Conservation (phyloP, 1,140 invertebrate genomes). For the Fopius arisanus region DNA sequence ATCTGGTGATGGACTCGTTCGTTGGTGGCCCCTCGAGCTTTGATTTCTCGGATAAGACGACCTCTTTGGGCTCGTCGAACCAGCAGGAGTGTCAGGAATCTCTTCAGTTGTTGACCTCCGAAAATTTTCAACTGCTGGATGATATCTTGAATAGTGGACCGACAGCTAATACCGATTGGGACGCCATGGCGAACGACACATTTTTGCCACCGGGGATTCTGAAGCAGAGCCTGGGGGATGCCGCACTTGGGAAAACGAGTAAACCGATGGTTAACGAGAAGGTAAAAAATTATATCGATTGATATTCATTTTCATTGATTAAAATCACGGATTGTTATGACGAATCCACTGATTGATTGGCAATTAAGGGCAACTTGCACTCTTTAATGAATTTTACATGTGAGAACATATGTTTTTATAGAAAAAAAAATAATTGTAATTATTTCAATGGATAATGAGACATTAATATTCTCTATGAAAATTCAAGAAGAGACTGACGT, state of each 20-base stretch:
- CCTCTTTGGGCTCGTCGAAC: background rate
- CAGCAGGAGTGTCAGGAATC: conserved; percentile 41
- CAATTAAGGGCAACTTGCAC: too few species aligned
- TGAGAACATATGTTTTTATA: too few species aligned
- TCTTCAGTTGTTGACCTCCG: conserved; percentile 50
- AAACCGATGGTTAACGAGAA: conserved; percentile 15
- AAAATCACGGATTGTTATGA: too few species aligned
- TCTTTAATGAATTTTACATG: too few species aligned
- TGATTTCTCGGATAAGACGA: conserved; percentile 42
- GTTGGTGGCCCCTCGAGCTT: conserved; percentile 36
- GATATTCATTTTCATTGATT: too few species aligned
- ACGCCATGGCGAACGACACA: conserved; percentile 50
- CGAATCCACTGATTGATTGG: too few species aligned
- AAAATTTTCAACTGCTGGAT: conserved; percentile 55
- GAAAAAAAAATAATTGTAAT: too few species aligned
- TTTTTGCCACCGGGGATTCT: conserved; percentile 59
- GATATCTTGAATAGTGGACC: conserved; percentile 53
- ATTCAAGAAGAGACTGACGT: too few species aligned
- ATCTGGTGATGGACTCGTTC: conserved; percentile 49
- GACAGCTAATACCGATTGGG: conserved; percentile 46
- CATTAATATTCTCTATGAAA: too few species aligned
- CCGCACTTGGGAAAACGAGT: conserved; percentile 28
- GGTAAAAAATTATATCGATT: too few species aligned
- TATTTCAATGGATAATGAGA: too few species aligned
- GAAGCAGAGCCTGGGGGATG: conserved; percentile 58